phyloP scores from a whole-genome alignment of 2,113 vertebrate species.

The Mirounga angustirostris region DNA sequence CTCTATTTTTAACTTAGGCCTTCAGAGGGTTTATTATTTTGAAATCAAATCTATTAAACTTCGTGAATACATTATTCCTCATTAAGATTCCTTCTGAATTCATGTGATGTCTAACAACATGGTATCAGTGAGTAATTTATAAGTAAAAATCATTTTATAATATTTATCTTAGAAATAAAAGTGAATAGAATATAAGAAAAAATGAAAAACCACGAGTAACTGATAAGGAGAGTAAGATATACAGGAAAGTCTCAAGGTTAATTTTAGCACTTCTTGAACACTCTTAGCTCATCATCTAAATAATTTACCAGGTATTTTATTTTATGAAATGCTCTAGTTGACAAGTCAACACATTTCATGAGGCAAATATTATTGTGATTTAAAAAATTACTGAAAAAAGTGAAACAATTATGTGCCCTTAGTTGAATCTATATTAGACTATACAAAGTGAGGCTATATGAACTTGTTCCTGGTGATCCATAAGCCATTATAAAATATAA shows the following conservation, averaged over 20 bases:
- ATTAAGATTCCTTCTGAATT: constrained; percentile 72
- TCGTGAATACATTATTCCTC: constrained; percentile 56
- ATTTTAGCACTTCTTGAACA: constrained; percentile 7
- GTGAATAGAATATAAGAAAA: constrained; percentile 32
- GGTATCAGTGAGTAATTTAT: constrained; percentile 67
- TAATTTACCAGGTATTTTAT: constrained; percentile 23
- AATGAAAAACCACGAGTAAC: not conserved
- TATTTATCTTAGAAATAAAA: constrained; percentile 73
- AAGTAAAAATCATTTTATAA: constrained; percentile 63
- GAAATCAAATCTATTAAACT: constrained; percentile 71
- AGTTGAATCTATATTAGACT: not conserved
- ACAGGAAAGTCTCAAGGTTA: not conserved
- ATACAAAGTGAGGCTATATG: not conserved
- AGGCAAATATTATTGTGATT: not conserved
- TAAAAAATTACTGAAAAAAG: not conserved
- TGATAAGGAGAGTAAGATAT: not conserved
- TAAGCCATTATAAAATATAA: constrained; percentile 21
- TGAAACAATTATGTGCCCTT: not conserved
- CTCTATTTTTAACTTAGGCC: constrained; percentile 66
- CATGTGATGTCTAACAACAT: constrained; percentile 51
- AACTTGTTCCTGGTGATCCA: not conserved
- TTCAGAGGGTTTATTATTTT: constrained; percentile 72
- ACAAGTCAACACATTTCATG: constrained; percentile 54
- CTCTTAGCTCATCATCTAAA: not conserved
- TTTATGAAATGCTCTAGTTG: constrained; percentile 14